Conservation (phyloP, 2,797 vertebrate species). For the Sciaenops ocellatus region DNA sequence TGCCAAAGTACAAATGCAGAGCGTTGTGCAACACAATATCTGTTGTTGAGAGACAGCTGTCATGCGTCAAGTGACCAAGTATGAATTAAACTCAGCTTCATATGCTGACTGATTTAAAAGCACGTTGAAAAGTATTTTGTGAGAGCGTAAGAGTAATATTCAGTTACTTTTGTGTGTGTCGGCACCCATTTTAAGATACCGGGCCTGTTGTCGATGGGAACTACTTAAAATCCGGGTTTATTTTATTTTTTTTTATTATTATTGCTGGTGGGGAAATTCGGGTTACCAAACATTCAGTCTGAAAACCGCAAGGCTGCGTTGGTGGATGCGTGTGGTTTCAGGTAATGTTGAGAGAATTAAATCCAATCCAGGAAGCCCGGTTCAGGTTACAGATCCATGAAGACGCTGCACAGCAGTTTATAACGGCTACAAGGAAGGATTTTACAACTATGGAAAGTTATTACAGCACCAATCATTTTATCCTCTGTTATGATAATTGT, state of each 20-base stretch:
- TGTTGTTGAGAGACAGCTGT: constrained; percentile 70
- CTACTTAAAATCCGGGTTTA: no score
- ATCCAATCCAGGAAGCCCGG: constrained; percentile 14
- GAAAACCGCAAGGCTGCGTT: constrained; percentile 2
- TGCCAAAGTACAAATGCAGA: constrained; percentile 64
- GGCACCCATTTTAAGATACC: constrained; percentile 5
- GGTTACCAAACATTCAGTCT: neutral
- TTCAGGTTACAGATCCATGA: constrained; percentile 2
- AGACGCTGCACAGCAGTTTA: neutral
- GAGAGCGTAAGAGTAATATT: constrained; percentile 32
- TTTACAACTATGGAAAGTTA: constrained; percentile 4
- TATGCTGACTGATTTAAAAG: constrained; percentile 67
- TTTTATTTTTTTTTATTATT: neutral
- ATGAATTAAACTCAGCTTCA: constrained; percentile 57
- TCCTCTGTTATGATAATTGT: neutral
- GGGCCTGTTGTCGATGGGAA: neutral
- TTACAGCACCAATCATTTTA: neutral
- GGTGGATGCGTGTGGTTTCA: constrained; percentile 9
- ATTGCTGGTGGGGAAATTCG: neutral
- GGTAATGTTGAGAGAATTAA: constrained; percentile 6
- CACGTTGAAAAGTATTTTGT: constrained; percentile 59
- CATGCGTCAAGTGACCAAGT: constrained; percentile 55
- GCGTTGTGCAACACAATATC: constrained; percentile 62
- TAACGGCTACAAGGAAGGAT: neutral
- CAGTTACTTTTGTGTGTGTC: constrained; percentile 31